Conservation (phyloP, 2,113 vertebrate genomes). For the Apeltes quadracus region DNA sequence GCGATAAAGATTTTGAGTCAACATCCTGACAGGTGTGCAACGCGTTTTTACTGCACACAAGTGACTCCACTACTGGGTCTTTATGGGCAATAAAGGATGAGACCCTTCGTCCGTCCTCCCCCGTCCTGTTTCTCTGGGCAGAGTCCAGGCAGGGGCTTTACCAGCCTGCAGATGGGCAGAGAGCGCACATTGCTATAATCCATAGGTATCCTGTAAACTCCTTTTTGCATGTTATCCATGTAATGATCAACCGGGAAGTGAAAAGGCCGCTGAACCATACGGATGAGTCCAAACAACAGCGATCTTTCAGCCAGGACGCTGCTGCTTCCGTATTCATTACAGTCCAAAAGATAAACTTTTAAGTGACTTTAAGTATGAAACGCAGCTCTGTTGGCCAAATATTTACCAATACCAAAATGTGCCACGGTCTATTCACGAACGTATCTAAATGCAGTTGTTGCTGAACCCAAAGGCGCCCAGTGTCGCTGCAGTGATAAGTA, state of each 20-base stretch:
- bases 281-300: not conserved
- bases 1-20: conserved; percentile 89
- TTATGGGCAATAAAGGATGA: conserved; percentile 78
- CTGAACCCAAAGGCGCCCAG: conserved; percentile 35
- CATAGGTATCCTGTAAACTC: not conserved
- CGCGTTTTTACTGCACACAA: conserved; percentile 80
- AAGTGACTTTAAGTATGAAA: not conserved
- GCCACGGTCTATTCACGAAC: not conserved
- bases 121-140: conserved; percentile 19
- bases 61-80: conserved; percentile 75
- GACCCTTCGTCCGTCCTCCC: conserved; percentile 17
- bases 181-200: not conserved
- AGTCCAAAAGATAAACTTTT: not conserved
- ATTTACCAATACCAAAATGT: not conserved
- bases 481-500: conserved; percentile 62
- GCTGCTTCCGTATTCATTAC: not conserved
- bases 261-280: not conserved
- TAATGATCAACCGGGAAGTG: not conserved
- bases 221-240: not conserved
- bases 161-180: conserved; percentile 1
- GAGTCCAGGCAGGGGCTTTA: conserved; percentile 44
- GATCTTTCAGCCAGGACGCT: not conserved
- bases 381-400: not conserved
- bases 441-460: not conserved
- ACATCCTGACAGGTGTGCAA: conserved; percentile 88